phyloP scores from a whole-genome alignment of 2,888 invertebrate species.

The Pristionchus japonicus region DNA sequence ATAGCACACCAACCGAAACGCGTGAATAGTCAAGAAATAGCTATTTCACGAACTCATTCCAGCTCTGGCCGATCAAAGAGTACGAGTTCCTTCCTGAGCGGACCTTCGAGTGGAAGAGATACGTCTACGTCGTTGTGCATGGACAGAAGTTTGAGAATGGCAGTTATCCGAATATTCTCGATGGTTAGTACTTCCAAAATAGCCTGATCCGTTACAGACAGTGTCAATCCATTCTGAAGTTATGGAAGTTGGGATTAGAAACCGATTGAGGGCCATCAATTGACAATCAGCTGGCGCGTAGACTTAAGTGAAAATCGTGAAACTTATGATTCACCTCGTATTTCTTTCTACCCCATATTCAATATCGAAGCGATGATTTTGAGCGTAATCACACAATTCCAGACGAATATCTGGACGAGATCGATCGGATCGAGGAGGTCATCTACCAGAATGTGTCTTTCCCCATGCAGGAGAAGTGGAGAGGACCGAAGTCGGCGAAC shows the following conservation, averaged over 20 bases:
- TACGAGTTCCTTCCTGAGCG: slow-evolving; percentile 74
- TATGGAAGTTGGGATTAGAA: too few relatives aligned
- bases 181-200: too few relatives aligned
- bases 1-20: background rate
- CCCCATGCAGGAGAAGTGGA: slow-evolving; percentile 50
- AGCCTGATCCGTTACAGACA: too few relatives aligned
- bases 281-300: too few relatives aligned
- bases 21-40: background rate
- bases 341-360: too few relatives aligned
- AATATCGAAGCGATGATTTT: too few relatives aligned
- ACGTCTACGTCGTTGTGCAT: slow-evolving; percentile 74
- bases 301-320: too few relatives aligned
- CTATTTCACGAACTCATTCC: background rate
- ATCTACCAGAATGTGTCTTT: slow-evolving; percentile 66
- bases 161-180: slow-evolving; percentile 70
- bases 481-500: background rate
- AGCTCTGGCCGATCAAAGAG: slow-evolving; percentile 73
- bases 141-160: slow-evolving; percentile 65
- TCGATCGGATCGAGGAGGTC: slow-evolving; percentile 69
- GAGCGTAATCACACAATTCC: too few relatives aligned
- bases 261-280: too few relatives aligned
- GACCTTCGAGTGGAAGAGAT: slow-evolving; percentile 74
- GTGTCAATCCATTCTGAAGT: too few relatives aligned
- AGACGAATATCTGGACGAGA: slow-evolving; percentile 67
- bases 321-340: too few relatives aligned